Evolutionary conservation across 1,140 invertebrate genomes (phyloP), one percentile per base, ranked within the genome.

Genomic region (Drosophila leontia): DNA sequence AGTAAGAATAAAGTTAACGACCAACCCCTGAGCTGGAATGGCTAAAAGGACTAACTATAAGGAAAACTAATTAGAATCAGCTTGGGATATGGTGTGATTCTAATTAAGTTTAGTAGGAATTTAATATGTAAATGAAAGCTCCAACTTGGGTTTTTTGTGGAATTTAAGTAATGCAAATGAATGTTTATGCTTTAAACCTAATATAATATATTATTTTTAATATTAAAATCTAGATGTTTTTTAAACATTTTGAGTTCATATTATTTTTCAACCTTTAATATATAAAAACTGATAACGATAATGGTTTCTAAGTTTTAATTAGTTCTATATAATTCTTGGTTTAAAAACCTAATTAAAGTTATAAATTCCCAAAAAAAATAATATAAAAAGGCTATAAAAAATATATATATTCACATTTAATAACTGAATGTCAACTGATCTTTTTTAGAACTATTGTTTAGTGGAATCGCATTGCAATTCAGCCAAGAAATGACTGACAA

Each of bases 21-120:
- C 26, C 72, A 57, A 59, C 85, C 85, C 67, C 61, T 23, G 15
- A 9, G 17, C 23, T 3, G 15, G 15, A 26, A 58, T 34, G 23
- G 7, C 7, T 42, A 63, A 62, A 17, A 19, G 17, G 9, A 11
- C 13, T 3, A 56, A 39, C 50, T 59, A 53, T 34, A 67, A 48
- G 17, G 12, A 32, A 48, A 68, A 65, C 32, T 45, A 64, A 56
- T 57, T 32, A 41, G 26, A 32, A 32, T 57, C 6, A 12, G 12
- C 42, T 5, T n/a, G 5, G 35, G 34, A 15, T 26, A 11, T 37
- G 15, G 51, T 37, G 7, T 9, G 17, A 0, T 9, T 39, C 13
- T n/a, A 9, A 55, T 55, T 39, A 55, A 23, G 17, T 55, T 55
- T 39, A 23, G 34, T 23, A 8, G 19, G 34, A 3, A 23, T 23